Base-by-base conservation (phyloP, 2,797 vertebrate genomes). In the Steatocranus sp. region DNA sequence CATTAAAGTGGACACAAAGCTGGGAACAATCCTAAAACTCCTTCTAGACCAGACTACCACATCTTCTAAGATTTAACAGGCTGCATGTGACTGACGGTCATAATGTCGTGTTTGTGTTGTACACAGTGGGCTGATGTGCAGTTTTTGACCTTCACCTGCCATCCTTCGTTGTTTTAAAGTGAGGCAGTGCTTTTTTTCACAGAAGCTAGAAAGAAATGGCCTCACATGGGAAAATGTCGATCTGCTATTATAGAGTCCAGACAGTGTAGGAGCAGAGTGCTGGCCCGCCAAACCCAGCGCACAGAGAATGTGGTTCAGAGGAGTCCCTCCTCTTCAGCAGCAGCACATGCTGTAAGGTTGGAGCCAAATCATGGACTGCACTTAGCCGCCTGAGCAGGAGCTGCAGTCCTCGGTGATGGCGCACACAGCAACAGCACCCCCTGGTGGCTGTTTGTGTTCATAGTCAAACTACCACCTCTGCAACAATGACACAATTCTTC, bases 1-100 rank as follows among this genome's bases (percentile, higher is more conserved):
- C 88, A 87, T 85, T 77, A 70, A 80, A 82, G 82, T 76, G 27
- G 46, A 70, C 70, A 27, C 75, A 32, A 82, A 85, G 79, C 88
- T 51, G 34, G 66, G 88, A 91, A 92, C 94, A 95, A 94, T 94
- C 91, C 93, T 89, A 87, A 81, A 81, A 78, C 76, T 83, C 78
- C 51, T 43, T 80, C 43, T 56, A n/a, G 43, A 43, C 54, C 86
- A 78, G 75, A 25, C 85, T 75, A 78, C 53, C 86, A 86, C 54
- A 92, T 30, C 63, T 81, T 83, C 86, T 23, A 68, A 85, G 88
- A 83, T 75, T 27, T 50, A 61, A 75, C 73, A 34, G 81, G 30
- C 81, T 78, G 83, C 76, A 73, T 88, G 85, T 77, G 86, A 85
- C 82, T 34, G 66, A 58, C 18, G 46, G 85, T 88, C 88, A 75